Percentiles rank a stretch among this genome's conserved stretches.
phyloP scores from a whole-genome alignment of 2,888 invertebrate genomes.

The Orchestes rusci region DNA sequence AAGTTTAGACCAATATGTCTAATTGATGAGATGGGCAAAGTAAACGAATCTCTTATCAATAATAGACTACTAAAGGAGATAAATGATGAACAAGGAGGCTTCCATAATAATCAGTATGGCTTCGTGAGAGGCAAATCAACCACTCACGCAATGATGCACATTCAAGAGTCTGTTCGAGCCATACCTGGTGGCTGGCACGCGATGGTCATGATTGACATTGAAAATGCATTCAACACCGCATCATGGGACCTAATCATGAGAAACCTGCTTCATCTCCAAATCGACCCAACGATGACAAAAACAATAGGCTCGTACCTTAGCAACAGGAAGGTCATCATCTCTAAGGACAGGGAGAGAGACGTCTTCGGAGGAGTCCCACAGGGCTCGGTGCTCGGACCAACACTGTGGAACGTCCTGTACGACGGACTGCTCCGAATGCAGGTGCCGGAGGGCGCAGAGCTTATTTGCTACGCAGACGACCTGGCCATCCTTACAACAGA shows the following conservation, averaged over 20 bases:
- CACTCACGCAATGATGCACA: neutral
- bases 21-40: conserved; percentile 8
- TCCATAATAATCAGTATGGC: conserved; percentile 3
- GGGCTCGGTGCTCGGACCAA: conserved; percentile 20
- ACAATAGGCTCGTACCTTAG: neutral
- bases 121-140: neutral
- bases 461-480: conserved; percentile 20
- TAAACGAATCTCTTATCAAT: conserved; percentile 4
- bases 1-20: conserved; percentile 11
- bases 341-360: neutral
- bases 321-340: neutral
- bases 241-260: conserved; percentile 2
- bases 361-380: conserved; percentile 17
- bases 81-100: neutral
- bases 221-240: conserved; percentile 4
- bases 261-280: neutral
- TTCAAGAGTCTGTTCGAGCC: neutral
- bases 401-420: conserved; percentile 21
- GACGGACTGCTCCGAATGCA: conserved; percentile 10
- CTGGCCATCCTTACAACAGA: conserved; percentile 9
- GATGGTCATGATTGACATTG: neutral
- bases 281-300: neutral
- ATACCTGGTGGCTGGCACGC: neutral
- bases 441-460: conserved; percentile 2
- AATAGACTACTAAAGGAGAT: neutral